Base-by-base conservation (phyloP, 2,113 vertebrate species). In the Varanus salvator region DNA sequence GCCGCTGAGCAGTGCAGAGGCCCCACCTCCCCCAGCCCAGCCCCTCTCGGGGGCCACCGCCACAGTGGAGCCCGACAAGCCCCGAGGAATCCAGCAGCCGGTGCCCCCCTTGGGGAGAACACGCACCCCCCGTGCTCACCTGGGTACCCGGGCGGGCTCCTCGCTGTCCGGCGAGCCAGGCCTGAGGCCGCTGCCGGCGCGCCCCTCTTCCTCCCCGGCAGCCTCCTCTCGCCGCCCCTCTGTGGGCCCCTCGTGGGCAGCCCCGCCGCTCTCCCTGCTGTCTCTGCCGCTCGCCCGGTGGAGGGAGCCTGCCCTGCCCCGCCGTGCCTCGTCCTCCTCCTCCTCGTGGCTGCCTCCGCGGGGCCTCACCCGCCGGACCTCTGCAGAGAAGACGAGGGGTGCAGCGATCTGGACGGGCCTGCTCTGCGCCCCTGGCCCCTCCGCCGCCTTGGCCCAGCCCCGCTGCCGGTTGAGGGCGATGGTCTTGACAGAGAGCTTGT, bases 111-210 rank as follows among this genome's bases (percentile, higher is more conserved):
- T 68, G 6, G 17, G 8, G 11, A 60, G 8, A 15, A 60, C 57
- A 60, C 57, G 27, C 12, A 11, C 57, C 12, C 15, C n/a, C 31
- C 3, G 31, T 44, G 98, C 98, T 94, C 97, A 99, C 99, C 99
- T 99, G 95, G 98, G 98, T 96, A 98, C 99, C 87, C 95, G 97
- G 66, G 94, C 90, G 27, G 94, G 90, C 91, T 97, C 98, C 94
- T 97, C 97, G 44, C 96, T 54, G 38, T 99, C 99, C 97, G 98
- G 98, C 8, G 97, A 97, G 74, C 97, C 97, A 31, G 99, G 99
- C 98, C 98, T 98, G 88, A 98, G 92, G 54, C 96, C 9, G 86
- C 6, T 92, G 85, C 98, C 93, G 48, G 96, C 15, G 80, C 7
- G 92, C 95, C 93, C 60, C 60, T 19, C 60, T 21, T 64, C 60